Conservation (phyloP, 2,113 vertebrate species). For the Corythaeola cristata region DNA sequence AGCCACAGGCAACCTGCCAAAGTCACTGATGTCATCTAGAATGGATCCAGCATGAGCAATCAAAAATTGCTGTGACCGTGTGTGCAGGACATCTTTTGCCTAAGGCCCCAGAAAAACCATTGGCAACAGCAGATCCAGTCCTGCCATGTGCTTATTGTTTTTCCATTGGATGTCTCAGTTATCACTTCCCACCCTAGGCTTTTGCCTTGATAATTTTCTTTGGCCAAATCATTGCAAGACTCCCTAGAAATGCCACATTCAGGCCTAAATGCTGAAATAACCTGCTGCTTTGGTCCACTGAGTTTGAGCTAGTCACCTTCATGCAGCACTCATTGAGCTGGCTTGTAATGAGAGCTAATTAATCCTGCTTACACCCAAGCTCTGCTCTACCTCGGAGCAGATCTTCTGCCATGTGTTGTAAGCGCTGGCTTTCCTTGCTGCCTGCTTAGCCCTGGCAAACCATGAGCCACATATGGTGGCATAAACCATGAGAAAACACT, state of each 20-base stretch:
- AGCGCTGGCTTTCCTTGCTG: not conserved
- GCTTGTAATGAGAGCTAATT: not conserved
- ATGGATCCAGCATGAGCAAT: not conserved
- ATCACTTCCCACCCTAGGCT: not conserved
- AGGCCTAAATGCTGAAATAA: not conserved
- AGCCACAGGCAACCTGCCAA: not conserved
- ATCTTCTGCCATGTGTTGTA: not conserved
- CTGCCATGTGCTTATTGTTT: not conserved
- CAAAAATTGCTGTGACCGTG: not conserved
- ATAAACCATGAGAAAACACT: not conserved
- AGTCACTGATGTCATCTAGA: not conserved
- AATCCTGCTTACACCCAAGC: not conserved
- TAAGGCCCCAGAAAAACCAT: not conserved
- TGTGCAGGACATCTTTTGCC: not conserved
- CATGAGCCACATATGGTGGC: not conserved
- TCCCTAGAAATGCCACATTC: not conserved
- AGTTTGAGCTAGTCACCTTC: not conserved
- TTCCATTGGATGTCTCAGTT: not conserved
- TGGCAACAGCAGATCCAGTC: not conserved
- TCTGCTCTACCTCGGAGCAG: rapidly evolving
- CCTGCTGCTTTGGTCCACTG: not conserved
- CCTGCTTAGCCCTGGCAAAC: not conserved
- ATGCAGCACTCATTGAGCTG: not conserved
- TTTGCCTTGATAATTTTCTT: not conserved
- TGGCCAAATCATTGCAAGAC: not conserved